Evolutionary conservation across 2,797 vertebrate genomes (phyloP).

Genomic region (Tenualosa thibaudeaui): DNA sequence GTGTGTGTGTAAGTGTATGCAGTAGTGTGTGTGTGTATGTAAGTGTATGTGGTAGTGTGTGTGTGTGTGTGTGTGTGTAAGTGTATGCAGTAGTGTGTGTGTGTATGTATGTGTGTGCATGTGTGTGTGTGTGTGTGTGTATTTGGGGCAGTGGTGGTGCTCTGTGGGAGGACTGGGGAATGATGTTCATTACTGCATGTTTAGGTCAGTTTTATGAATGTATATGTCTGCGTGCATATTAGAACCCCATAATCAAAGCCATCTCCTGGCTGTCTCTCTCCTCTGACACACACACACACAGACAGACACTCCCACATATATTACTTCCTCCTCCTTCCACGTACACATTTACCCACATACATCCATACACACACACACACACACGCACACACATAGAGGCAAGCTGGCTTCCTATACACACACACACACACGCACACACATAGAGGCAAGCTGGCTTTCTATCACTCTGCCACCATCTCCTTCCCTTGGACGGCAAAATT

Average conservation of each 20-base stretch:
- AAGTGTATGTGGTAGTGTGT: conserved; percentile 17
- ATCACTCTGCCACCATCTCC: conserved; percentile 32
- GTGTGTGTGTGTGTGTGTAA: background rate
- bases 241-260: conserved; percentile 28
- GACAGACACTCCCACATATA: background rate
- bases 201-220: conserved; percentile 26
- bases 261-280: background rate
- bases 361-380: conserved; percentile 1
- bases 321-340: background rate
- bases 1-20: background rate
- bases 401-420: background rate
- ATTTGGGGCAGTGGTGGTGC: background rate
- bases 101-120: background rate
- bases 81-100: background rate
- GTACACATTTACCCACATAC: background rate
- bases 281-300: conserved; percentile 1
- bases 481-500: conserved; percentile 51
- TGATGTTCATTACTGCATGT: background rate
- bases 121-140: conserved; percentile 21
- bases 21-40: conserved; percentile 25
- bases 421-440: conserved; percentile 18
- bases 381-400: background rate
- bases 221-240: conserved; percentile 21
- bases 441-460: conserved; percentile 1
- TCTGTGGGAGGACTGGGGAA: too few relatives aligned